Evolutionary conservation across 1,140 invertebrate species (phyloP).

Genomic region (Calycopis cecrops): DNA sequence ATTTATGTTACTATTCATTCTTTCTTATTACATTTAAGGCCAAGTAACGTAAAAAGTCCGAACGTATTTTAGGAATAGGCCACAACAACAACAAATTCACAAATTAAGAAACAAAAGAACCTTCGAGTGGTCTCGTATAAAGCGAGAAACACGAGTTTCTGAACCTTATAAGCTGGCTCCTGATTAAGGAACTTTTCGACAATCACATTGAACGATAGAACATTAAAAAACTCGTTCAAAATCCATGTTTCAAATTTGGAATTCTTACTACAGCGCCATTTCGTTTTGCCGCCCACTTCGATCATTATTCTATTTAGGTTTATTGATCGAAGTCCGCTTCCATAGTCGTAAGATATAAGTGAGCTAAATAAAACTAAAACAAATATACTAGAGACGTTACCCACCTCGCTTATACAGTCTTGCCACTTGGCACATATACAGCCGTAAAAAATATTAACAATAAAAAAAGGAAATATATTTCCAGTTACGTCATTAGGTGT

Average conservation of each 20-base stretch:
- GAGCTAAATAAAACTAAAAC: not conserved
- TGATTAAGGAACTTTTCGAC: not conserved
- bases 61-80: slow-evolving; percentile 1
- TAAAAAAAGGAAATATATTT: too few relatives aligned
- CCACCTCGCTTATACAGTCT: slow-evolving; percentile 5
- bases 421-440: not conserved
- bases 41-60: too few relatives aligned
- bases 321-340: too few relatives aligned
- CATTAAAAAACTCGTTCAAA: too few relatives aligned
- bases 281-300: too few relatives aligned
- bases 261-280: too few relatives aligned
- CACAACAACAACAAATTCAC: not conserved
- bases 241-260: too few relatives aligned
- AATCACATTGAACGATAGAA: slow-evolving; percentile 7
- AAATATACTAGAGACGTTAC: not conserved
- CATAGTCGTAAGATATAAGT: not conserved
- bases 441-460: too few relatives aligned
- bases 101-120: not conserved
- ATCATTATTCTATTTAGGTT: too few relatives aligned
- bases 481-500: too few relatives aligned
- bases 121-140: not conserved
- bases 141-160: slow-evolving; percentile 7
- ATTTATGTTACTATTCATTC: too few relatives aligned
- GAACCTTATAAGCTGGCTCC: not conserved
- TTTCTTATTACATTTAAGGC: too few relatives aligned